phyloP scores from a whole-genome alignment of 1,140 invertebrate genomes.

The Pseudomyrmex flavicornis region DNA sequence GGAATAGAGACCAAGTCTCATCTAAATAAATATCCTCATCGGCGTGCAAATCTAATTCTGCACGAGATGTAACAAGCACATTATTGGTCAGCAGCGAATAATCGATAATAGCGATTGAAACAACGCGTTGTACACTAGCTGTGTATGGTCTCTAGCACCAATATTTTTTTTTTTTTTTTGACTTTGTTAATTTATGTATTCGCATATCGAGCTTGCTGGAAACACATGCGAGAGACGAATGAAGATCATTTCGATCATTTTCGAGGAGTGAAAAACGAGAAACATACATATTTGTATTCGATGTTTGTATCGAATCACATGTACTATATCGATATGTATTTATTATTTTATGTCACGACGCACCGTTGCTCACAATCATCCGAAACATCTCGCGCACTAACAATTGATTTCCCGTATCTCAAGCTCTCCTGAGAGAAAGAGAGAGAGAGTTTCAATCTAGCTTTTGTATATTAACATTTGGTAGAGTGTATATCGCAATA shows the following conservation, averaged over 20 bases:
- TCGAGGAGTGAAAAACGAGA: no score
- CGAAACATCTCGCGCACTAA: slow-evolving; percentile 27
- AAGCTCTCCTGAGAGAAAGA: background rate
- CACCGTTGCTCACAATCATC: slow-evolving; percentile 67
- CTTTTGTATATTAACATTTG: slow-evolving; percentile 59
- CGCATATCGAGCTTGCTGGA: background rate
- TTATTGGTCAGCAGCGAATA: slow-evolving; percentile 64
- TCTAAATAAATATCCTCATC: background rate
- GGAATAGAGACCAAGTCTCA: slow-evolving; percentile 73
- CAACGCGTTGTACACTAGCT: slow-evolving; percentile 22
- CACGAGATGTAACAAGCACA: slow-evolving; percentile 26
- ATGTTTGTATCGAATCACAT: slow-evolving; percentile 12
- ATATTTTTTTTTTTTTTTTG: slow-evolving; percentile 9
- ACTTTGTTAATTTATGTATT: background rate
- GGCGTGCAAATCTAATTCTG: slow-evolving; percentile 28
- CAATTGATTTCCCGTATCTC: slow-evolving; percentile 15
- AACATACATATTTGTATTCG: no score
- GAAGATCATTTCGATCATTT: background rate
- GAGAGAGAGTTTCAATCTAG: slow-evolving; percentile 3
- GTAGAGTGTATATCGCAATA: slow-evolving; percentile 21
- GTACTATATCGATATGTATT: no score
- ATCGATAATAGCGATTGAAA: slow-evolving; percentile 7
- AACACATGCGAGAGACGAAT: background rate
- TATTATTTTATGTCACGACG: background rate
- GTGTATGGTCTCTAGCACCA: slow-evolving; percentile 41